Percentiles rank a stretch among this genome's conserved stretches.
These are phyloP conservation scores for Cataglyphis cursor DNA, from an alignment of 2,888 invertebrate genomes.

Conservation along the genomic window DNA sequence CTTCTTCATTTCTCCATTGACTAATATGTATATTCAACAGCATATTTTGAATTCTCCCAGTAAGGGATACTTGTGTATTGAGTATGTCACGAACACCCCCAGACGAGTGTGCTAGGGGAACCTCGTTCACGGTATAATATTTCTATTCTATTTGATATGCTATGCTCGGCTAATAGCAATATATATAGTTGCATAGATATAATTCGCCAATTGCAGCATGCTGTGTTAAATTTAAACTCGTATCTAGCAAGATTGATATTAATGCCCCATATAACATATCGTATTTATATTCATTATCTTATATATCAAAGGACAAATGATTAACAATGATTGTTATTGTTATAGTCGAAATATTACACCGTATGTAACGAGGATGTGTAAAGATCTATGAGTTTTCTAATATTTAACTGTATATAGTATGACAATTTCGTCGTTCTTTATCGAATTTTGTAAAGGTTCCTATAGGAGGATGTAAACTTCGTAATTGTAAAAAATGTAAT, in stretches of 20 bases:
- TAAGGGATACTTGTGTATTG: slow-evolving; percentile 12
- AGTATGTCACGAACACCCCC: slow-evolving; percentile 37
- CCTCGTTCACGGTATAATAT: slow-evolving; percentile 46
- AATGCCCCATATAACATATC: slow-evolving; percentile 1
- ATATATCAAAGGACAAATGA: neutral
- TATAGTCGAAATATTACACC: slow-evolving; percentile 45
- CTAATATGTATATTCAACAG: slow-evolving; percentile 62
- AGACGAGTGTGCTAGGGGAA: neutral
- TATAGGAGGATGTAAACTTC: neutral
- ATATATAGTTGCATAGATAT: slow-evolving; percentile 13
- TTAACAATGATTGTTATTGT: slow-evolving; percentile 4
- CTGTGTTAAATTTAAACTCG: slow-evolving; percentile 9
- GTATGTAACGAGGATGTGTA: slow-evolving; percentile 20
- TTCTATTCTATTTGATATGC: slow-evolving; percentile 9
- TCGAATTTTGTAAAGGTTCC: slow-evolving; percentile 5
- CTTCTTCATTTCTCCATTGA: slow-evolving; percentile 57
- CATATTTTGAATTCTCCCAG: slow-evolving; percentile 26
- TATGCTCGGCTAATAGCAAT: neutral
- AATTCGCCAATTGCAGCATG: slow-evolving; percentile 13
- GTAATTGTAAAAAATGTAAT: neutral
- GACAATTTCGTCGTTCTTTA: slow-evolving; percentile 1
- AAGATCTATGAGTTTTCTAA: slow-evolving; percentile 27
- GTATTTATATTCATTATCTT: neutral
- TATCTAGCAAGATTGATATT: slow-evolving; percentile 15
- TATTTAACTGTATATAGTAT: slow-evolving; percentile 37